Evolutionary conservation across 2,888 invertebrate species (phyloP), one percentile per base, ranked within the genome.

Genomic region (Eugnorisma glareosa): DNA sequence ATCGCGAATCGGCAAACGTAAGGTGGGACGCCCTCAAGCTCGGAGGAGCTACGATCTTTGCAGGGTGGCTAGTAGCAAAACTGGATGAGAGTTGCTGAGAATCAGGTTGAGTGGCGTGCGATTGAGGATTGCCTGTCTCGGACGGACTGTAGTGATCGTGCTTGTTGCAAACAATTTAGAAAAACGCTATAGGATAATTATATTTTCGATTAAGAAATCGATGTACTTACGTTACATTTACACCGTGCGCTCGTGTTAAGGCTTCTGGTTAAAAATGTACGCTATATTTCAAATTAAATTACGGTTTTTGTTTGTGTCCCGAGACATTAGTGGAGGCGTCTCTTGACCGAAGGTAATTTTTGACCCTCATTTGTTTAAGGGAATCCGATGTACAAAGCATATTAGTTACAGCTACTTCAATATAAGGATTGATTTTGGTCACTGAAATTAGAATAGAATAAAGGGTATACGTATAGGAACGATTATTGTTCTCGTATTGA

Each of bases 251-350:
- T 54, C 11, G 11, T n/a, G 4, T 4, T n/a, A n/a, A 4, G 51
- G 10, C 51, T 24, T 1, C n/a, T 24, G n/a, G 5, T 21, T 61
- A 21, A 35, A 82, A 87, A 86, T 87, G 86, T 59, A 43, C 64
- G 73, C 73, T 77, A 86, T 89, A 90, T 89, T 88, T 90, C 84
- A 90, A 86, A 83, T 79, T 77, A 88, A 85, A 88, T 88, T 79
- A 82, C 77, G 79, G 83, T 87, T 85, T 86, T 86, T 83, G 81
- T 73, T 75, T 73, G 81, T 70, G 78, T 67, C 80, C 80, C 64
- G 28, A 73, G 78, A 86, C 82, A 87, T 89, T 86, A 84, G 77
- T 67, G 67, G 69, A 72, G 76, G 82, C 68, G 73, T 83, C 77
- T 79, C 82, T 86, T 84, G 81, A 80, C 85, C 86, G 64, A 83